A percentile compares a stretch with the other conserved stretches of the same genome.
These are phyloP conservation scores for Fopius arisanus DNA, from an alignment of 1,140 invertebrate genomes.

Conservation along the genomic window DNA sequence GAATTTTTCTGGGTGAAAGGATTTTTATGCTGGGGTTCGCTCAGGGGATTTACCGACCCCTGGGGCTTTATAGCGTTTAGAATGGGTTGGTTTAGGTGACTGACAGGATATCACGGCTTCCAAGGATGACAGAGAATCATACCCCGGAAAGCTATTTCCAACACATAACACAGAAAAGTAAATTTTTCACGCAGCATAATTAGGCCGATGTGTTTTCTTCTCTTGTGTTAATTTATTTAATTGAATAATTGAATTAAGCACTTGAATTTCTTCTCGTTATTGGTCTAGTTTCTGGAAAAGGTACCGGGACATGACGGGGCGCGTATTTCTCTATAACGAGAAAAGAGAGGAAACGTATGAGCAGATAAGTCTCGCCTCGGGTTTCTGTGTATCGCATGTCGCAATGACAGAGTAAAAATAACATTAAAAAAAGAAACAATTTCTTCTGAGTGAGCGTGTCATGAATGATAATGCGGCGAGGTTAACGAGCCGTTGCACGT, in stretches of 20 bases:
- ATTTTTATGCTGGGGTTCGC: not conserved
- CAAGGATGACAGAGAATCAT: not conserved
- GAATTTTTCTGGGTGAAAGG: not conserved
- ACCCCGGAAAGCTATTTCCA: not conserved
- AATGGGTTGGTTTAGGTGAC: not conserved
- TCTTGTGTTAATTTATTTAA: too few species aligned
- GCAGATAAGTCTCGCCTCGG: not conserved
- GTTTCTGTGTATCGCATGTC: not conserved
- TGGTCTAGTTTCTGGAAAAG: not conserved
- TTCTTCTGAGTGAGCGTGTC: not conserved
- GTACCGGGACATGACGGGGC: not conserved
- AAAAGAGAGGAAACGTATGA: not conserved
- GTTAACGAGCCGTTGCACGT: conserved; percentile 1
- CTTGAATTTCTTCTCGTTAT: not conserved
- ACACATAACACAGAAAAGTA: too few species aligned
- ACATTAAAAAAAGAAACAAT: not conserved
- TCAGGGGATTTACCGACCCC: not conserved
- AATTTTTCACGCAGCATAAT: too few species aligned
- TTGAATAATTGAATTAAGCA: not conserved
- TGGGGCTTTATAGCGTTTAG: not conserved
- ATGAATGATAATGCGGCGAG: not conserved
- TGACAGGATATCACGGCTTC: not conserved
- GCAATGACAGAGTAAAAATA: conserved; percentile 1
- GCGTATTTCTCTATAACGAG: not conserved
- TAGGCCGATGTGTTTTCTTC: not conserved